Base-by-base conservation (phyloP, 2,888 invertebrate genomes). In the Xestia xanthographa region DNA sequence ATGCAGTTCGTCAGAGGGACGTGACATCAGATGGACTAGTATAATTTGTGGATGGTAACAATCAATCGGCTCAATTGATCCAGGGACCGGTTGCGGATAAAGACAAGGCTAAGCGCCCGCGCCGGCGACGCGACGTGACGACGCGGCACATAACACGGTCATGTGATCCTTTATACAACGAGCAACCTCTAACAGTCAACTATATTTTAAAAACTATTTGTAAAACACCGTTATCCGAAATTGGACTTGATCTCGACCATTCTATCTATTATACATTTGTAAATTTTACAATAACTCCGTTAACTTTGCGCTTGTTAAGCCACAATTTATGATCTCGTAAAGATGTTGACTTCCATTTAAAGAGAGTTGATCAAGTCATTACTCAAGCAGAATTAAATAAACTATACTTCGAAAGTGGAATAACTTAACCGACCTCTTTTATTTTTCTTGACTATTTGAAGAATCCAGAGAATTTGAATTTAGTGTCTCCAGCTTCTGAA, bases 1-100 rank as follows among this genome's bases (percentile, higher is more conserved):
- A 79, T 84, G 79, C 81, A 84, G 80, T 79, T 86, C 77, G 65
- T 72, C 76, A 83, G 76, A 85, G 83, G 86, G 79, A 86, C 78
- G 83, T 92, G 92, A 92, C 92, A 89, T 92, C 90, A 91, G 82
- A 78, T 73, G 45, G 75, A 79, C 86, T 79, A 80, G 82, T 81
- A 85, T 85, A 86, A 90, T 90, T 91, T 86, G 89, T 86, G 86
- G 88, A 90, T 89, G 83, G 89, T 87, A 88, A 89, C 88, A 88
- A 91, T 91, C 91, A 92, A 88, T 87, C 87, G 86, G 78, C 75
- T 78, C 79, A 87, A 93, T 94, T 92, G 87, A 87, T 87, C 83
- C 72, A 88, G 82, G 82, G 83, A 86, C 79, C 85, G 84, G 84
- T 85, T 79, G 74, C 77, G 86, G 82, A 87, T 88, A 82, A 89